These are phyloP conservation scores for Catocala nupta DNA, from an alignment of 2,888 invertebrate genomes.

Conservation along the genomic window DNA sequence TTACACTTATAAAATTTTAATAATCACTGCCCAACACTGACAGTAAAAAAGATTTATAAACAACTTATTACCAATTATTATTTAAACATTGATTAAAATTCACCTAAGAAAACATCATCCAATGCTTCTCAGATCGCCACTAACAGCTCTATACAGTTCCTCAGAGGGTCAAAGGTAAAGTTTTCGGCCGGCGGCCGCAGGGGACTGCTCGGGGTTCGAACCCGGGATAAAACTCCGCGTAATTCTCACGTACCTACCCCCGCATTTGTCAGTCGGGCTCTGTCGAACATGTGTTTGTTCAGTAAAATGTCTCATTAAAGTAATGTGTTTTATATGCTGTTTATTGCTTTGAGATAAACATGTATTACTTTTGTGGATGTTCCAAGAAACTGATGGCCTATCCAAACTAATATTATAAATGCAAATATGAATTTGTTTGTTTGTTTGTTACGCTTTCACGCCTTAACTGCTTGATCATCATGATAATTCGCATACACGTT, in stretches of 20 bases:
- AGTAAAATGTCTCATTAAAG: constrained; percentile 38
- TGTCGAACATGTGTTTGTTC: constrained; percentile 38
- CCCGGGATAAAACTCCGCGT: constrained; percentile 84
- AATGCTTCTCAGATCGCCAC: background rate
- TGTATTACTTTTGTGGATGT: background rate
- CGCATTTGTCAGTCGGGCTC: constrained; percentile 71
- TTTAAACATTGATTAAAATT: too few relatives aligned
- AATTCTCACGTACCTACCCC: constrained; percentile 83
- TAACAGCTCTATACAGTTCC: constrained; percentile 65
- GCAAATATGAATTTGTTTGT: too few relatives aligned
- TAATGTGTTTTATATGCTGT: constrained; percentile 38
- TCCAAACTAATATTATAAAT: too few relatives aligned
- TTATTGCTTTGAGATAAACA: constrained; percentile 6
- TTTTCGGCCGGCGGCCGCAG: constrained; percentile 81
- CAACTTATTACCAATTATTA: too few relatives aligned
- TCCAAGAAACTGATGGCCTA: too few relatives aligned
- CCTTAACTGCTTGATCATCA: too few relatives aligned
- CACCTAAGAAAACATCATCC: too few relatives aligned
- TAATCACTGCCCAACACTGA: too few relatives aligned
- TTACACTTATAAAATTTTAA: too few relatives aligned
- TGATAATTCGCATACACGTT: too few relatives aligned
- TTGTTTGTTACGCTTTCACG: too few relatives aligned
- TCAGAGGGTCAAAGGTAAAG: constrained; percentile 80
- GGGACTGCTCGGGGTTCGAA: constrained; percentile 68
- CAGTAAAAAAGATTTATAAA: too few relatives aligned